These are phyloP conservation scores for Anthoptus insignis DNA, from an alignment of 2,888 invertebrate species.

Conservation along the genomic window DNA sequence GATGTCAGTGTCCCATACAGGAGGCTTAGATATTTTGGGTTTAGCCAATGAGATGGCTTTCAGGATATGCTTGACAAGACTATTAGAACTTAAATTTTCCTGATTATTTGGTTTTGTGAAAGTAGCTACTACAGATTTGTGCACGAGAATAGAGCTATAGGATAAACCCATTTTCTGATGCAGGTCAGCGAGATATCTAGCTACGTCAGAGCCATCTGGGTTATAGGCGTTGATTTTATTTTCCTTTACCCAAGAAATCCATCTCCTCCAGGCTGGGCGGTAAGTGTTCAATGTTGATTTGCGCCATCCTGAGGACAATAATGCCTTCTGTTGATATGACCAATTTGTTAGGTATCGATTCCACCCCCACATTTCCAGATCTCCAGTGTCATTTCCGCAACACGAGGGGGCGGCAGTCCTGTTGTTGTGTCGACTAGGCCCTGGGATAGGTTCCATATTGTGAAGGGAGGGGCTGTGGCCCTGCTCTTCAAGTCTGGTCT, in stretches of 20 bases:
- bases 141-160: not conserved
- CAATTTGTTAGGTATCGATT: not conserved
- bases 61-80: not conserved
- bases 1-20: not conserved
- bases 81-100: constrained; percentile 1
- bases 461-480: not conserved
- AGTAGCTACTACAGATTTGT: not conserved
- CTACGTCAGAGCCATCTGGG: not conserved
- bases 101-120: not conserved
- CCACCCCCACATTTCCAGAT: constrained; percentile 4
- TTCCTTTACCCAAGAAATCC: not conserved
- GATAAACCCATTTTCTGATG: not conserved
- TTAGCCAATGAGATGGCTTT: not conserved
- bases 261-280: no score
- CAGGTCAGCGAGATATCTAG: not conserved
- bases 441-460: not conserved
- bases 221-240: not conserved
- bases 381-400: not conserved
- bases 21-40: not conserved
- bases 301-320: not conserved
- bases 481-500: not conserved
- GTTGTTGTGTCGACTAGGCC: not conserved
- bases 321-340: not conserved
- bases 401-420: not conserved
- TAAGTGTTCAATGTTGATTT: not conserved